Evolutionary conservation across 2,113 vertebrate genomes (phyloP), one percentile per base, ranked within the genome.

Genomic region (Sinocyclocheilus rhinocerous): DNA sequence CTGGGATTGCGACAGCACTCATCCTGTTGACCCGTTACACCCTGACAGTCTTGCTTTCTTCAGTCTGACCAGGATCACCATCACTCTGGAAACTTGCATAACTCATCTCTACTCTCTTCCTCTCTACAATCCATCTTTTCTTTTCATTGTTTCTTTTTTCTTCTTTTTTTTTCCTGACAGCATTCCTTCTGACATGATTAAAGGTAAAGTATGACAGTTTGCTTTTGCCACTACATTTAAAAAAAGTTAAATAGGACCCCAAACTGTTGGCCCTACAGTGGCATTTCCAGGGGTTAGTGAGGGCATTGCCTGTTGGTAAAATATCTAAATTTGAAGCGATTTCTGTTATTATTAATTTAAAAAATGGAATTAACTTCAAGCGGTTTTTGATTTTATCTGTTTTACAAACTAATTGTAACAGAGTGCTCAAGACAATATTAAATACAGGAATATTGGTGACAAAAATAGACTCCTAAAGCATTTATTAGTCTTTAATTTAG

Each of bases 1-100:
- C 48, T 76, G 87, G 39, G 87, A 92, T 94, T 94, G 90, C 91
- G 81, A 93, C 93, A 94, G 57, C 8, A 33, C 59, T 82, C 11
- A 24, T 48, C 73, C 86, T 88, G 89, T 90, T 88, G 88, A 88
- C 84, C 4, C 84, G 24, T 57, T 83, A 90, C 86, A 84, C 81
- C 75, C 84, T 86, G 76, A 88, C 84, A 67, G 85, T 48, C 75
- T 11, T 10, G 82, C 26, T 85, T 67, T 78, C 76, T 33, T 72
- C 24, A 70, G 61, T 75, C 69, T 36, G 42, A 86, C 39, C 50
- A 24, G 33, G 55, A 86, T 80, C 16, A 81, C 76, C 29, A 73
- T 39, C 16, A 36, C 39, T 61, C 77, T 24, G 57, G n/a, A 48
- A 81, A 81, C 61, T 81, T 48, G 61, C 61, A 18, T 29, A 18